Conservation (phyloP, 2,113 vertebrate species). For the Tyto alba region DNA sequence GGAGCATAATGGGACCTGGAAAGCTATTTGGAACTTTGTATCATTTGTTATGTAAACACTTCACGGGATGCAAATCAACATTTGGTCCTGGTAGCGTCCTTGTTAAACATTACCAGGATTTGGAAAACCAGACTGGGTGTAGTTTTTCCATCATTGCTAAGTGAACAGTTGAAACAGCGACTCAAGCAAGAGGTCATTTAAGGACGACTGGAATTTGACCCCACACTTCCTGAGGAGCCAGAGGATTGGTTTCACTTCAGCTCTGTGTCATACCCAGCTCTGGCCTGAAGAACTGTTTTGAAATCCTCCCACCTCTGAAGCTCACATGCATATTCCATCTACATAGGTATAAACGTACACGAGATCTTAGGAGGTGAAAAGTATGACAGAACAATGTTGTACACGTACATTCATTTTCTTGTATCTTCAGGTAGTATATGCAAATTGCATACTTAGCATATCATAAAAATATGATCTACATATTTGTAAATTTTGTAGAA, state of each 20-base stretch:
- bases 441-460: background rate
- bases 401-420: background rate
- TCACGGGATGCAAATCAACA: background rate
- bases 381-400: background rate
- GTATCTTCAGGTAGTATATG: background rate
- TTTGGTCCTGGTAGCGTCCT: background rate
- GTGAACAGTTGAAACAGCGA: background rate
- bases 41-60: background rate
- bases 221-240: constrained; percentile 20
- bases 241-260: constrained; percentile 17
- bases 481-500: background rate
- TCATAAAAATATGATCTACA: background rate
- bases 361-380: background rate
- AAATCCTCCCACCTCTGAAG: constrained; percentile 14
- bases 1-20: background rate
- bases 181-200: background rate
- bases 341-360: background rate
- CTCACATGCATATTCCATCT: background rate
- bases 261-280: background rate
- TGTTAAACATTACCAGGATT: constrained; percentile 4
- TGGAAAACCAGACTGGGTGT: constrained; percentile 30
- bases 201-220: constrained; percentile 51
- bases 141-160: constrained; percentile 16
- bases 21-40: background rate
- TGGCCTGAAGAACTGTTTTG: background rate